Percentiles rank a stretch among this genome's conserved stretches.
phyloP scores from a whole-genome alignment of 2,797 vertebrate genomes.

The Cyprinella venusta region DNA sequence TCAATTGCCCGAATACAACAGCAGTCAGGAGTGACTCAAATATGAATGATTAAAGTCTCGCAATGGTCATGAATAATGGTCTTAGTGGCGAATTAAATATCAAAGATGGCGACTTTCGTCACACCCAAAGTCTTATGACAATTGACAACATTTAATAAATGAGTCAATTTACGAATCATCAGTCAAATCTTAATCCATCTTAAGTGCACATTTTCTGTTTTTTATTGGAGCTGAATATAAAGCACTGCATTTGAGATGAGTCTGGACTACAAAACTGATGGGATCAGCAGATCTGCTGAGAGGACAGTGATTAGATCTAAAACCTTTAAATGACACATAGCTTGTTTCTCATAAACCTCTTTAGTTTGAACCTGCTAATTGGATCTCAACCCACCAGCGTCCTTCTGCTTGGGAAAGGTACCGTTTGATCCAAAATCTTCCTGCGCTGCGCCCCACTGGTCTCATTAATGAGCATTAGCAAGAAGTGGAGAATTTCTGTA shows the following conservation, averaged over 20 bases:
- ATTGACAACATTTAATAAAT: background rate
- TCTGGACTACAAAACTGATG: background rate
- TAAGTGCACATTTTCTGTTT: background rate
- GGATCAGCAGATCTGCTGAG: background rate
- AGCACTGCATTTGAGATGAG: background rate
- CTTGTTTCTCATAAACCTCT: background rate
- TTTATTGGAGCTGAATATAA: background rate
- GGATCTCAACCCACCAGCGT: background rate
- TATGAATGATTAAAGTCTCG: background rate
- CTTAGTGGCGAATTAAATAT: background rate
- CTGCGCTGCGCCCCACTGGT: slow-evolving; percentile 22
- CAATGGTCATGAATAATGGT: background rate
- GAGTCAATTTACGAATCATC: background rate
- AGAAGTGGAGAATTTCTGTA: slow-evolving; percentile 23
- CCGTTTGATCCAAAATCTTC: slow-evolving; percentile 1
- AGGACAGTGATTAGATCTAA: background rate
- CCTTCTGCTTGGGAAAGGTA: background rate
- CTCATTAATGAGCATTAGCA: slow-evolving; percentile 46
- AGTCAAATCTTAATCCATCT: background rate
- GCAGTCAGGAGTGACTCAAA: background rate
- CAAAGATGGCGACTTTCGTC: background rate
- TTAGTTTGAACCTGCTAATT: background rate
- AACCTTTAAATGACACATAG: background rate
- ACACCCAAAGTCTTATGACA: background rate
- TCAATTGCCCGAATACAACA: background rate